phyloP scores from a whole-genome alignment of 2,888 invertebrate species.

The Resseliella maxima region DNA sequence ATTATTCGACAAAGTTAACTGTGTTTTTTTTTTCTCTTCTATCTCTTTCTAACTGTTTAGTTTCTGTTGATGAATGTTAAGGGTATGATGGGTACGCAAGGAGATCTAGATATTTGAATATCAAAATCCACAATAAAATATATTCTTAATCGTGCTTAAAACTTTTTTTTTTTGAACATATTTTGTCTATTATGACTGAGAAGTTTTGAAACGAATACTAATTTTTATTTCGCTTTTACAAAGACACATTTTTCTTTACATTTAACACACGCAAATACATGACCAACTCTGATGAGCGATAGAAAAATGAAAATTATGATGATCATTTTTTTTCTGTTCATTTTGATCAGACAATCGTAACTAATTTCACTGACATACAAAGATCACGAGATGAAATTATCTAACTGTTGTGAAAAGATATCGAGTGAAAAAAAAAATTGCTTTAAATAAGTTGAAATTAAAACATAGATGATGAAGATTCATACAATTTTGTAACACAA shows the following conservation, averaged over 20 bases:
- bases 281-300: neutral
- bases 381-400: neutral
- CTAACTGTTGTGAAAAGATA: neutral
- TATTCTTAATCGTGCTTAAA: too few species aligned
- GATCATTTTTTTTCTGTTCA: neutral
- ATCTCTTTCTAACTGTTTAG: too few species aligned
- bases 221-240: too few species aligned
- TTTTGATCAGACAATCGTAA: neutral
- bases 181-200: too few species aligned
- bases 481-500: conserved; percentile 16
- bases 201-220: too few species aligned
- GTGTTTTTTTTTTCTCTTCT: neutral
- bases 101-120: too few species aligned
- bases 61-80: neutral
- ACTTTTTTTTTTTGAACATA: too few species aligned
- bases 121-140: too few species aligned
- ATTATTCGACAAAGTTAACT: neutral
- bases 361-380: neutral
- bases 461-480: conserved; percentile 8
- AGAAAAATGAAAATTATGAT: neutral
- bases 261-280: too few species aligned
- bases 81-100: too few species aligned
- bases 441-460: neutral
- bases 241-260: too few species aligned
- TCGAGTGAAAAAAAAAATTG: neutral